A percentile compares a stretch with the other conserved stretches of the same genome.
Evolutionary conservation across 2,797 vertebrate genomes (phyloP).

Genomic region (Gastrophryne carolinensis): DNA sequence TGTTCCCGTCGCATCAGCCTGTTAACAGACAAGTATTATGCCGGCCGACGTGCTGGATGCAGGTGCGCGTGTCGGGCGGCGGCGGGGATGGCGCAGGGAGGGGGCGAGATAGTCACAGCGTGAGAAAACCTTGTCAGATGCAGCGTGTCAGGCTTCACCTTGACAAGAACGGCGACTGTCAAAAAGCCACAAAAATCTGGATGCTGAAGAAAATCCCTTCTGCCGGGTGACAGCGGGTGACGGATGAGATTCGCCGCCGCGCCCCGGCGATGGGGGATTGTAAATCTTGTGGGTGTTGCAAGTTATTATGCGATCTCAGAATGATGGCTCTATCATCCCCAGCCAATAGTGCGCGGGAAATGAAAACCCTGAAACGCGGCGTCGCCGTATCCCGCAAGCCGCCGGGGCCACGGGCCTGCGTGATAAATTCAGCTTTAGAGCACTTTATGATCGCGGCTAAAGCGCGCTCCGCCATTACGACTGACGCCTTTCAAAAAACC

Average conservation of each 20-base stretch:
- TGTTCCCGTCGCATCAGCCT: too few species aligned
- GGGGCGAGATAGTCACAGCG: too few species aligned
- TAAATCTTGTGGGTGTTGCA: not conserved
- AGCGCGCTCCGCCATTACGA: not conserved
- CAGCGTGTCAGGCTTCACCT: constrained; percentile 5
- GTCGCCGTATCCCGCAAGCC: not conserved
- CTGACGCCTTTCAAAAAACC: constrained; percentile 1
- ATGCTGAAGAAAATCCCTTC: not conserved
- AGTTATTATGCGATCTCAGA: not conserved
- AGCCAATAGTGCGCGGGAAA: too few species aligned
- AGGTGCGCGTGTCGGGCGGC: not conserved
- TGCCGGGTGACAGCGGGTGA: not conserved
- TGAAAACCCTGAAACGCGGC: not conserved
- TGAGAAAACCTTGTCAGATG: not conserved
- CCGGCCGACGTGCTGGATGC: constrained; percentile 1
- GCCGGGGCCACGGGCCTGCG: not conserved
- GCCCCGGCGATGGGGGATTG: not conserved
- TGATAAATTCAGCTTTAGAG: not conserved
- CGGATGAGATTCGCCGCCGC: not conserved
- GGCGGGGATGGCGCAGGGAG: not conserved
- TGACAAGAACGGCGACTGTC: not conserved
- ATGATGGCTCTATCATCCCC: not conserved
- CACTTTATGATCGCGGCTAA: not conserved
- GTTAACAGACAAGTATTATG: constrained; percentile 18
- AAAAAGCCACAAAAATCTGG: too few species aligned